Percentiles rank a stretch among this genome's conserved stretches.
Conservation (phyloP, 2,113 vertebrate species). For the Cheilinus undulatus region DNA sequence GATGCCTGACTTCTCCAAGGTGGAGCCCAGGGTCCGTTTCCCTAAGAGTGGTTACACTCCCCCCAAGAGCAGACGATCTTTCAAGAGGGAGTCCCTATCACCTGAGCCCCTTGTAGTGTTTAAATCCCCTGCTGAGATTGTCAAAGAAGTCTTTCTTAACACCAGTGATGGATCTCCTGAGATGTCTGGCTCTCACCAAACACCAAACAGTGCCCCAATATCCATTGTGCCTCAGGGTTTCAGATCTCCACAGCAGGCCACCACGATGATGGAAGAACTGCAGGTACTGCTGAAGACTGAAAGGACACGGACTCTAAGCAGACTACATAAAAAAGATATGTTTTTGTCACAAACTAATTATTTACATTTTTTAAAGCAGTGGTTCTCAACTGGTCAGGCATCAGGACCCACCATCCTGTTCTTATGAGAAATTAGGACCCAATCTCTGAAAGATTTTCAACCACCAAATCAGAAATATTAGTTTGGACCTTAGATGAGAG, state of each 20-base stretch:
- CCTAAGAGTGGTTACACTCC: conserved; percentile 88
- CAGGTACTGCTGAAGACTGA: conserved; percentile 82
- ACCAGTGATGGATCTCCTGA: conserved; percentile 57
- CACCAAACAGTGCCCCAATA: background rate
- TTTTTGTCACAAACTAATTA: no score
- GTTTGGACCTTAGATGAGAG: no score
- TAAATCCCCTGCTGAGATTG: conserved; percentile 92
- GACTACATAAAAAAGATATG: no score
- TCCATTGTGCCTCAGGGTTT: conserved; percentile 85
- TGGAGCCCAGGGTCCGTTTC: conserved; percentile 88
- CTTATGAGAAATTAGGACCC: no score
- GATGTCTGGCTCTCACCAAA: background rate
- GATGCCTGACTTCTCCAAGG: conserved; percentile 92
- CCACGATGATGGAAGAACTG: conserved; percentile 89
- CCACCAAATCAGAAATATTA: no score
- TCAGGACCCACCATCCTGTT: no score
- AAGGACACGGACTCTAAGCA: no score
- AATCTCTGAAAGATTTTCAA: no score
- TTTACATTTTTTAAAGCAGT: no score
- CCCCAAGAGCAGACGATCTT: conserved; percentile 78
- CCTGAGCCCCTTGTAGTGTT: conserved; percentile 75
- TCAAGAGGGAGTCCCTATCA: background rate
- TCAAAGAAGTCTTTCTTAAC: conserved; percentile 88
- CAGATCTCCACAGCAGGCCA: conserved; percentile 86
- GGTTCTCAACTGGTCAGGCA: no score